Base-by-base conservation (phyloP, 2,113 vertebrate species). In the Gallinago media region DNA sequence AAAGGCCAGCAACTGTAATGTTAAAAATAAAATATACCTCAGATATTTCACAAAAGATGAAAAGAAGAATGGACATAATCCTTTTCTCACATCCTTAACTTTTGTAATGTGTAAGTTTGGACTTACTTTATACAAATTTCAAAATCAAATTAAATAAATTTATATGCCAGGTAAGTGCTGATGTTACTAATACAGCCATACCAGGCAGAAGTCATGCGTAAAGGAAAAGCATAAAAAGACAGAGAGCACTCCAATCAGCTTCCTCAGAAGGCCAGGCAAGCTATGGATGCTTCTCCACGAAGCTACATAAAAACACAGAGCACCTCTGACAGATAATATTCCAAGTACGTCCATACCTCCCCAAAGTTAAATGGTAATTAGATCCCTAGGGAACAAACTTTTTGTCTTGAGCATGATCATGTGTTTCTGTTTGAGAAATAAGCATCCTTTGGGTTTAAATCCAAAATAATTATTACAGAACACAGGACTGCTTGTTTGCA, bases 381-480 rank as follows among this genome's bases (percentile, higher is more conserved):
- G 42, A 44, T 54, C 59, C 36, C 56, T 9, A 59, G 65, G 76
- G 74, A 91, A 72, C 22, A 65, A 66, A 65, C 67, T 65, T 90
- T 79, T 59, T 92, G 20, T 52, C 79, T 82, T 62, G 68, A 76
- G 50, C 59, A 92, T 4, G 16, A 90, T 27, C 46, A 55, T 23
- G 17, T 77, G 27, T 54, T 92, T 77, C 71, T 81, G 59, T 52
- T 86, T 5, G 22, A 93, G 83, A 96, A 96, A 81, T 8, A 56
- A 87, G 46, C 47, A 83, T 44, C 78, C 49, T 79, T 71, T 44
- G 54, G 40, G 42, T 54, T 95, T 85, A 86, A 90, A 96, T 84
- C 86, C 68, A 74, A 75, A 95, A 80, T 55, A 93, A 83, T 88
- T 90, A 77, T 80, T 65, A 88, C 46, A 95, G 88, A 85, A 83